Evolutionary conservation across 1,140 invertebrate genomes (phyloP).

Genomic region (Galendromus occidentalis): DNA sequence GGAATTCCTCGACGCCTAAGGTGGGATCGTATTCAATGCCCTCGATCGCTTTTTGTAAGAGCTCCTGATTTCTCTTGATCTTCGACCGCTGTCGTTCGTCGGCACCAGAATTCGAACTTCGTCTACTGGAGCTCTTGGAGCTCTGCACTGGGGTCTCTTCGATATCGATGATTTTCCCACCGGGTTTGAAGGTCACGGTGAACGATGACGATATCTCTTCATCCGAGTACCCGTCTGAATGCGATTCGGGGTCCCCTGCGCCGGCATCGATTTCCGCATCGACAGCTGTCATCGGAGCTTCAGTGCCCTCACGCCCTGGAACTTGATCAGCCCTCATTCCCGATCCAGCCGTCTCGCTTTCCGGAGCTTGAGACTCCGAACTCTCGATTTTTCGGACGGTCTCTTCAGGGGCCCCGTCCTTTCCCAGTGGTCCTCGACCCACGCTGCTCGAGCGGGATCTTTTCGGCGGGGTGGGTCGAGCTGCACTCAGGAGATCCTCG

Average conservation of each 20-base stretch:
- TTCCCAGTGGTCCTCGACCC: too few species aligned
- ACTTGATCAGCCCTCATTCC: too few species aligned
- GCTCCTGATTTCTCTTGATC: constrained; percentile 7
- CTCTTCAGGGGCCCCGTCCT: too few species aligned
- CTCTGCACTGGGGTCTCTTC: neutral
- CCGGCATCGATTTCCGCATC: neutral
- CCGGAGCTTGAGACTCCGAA: too few species aligned
- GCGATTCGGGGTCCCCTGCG: neutral
- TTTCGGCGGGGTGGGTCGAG: too few species aligned
- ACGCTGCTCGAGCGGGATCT: too few species aligned
- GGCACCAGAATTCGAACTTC: neutral
- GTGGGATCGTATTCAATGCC: constrained; percentile 12
- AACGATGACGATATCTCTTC: constrained; percentile 7
- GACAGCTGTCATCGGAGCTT: neutral
- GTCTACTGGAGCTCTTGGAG: constrained; percentile 1
- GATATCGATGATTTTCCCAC: neutral
- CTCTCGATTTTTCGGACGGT: too few species aligned
- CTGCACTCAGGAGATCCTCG: too few species aligned
- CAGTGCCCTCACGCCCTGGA: too few species aligned
- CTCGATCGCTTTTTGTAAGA: constrained; percentile 17
- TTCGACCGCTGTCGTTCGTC: neutral
- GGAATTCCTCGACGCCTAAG: neutral
- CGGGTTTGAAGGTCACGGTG: constrained; percentile 9
- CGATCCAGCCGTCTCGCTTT: too few species aligned
- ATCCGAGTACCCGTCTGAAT: constrained; percentile 3